Evolutionary conservation across 1,140 invertebrate genomes (phyloP).

Genomic region (Pentalonia nigronervosa): DNA sequence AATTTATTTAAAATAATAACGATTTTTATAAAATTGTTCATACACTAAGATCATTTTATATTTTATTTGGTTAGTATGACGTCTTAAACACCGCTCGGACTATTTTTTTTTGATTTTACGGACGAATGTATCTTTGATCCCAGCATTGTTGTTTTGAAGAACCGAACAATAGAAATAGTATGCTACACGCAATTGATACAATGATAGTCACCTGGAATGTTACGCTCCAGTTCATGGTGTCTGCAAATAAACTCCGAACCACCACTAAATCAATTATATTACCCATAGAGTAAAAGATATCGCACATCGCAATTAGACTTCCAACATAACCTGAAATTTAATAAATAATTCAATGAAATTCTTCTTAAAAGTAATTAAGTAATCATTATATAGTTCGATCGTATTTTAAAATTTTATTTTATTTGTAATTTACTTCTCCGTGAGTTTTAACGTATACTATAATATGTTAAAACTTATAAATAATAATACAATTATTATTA

Average conservation of each 20-base stretch:
- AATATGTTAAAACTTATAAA: neutral
- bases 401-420: no score
- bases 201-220: neutral
- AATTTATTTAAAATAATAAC: neutral
- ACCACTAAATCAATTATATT: neutral
- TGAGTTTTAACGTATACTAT: neutral
- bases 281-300: constrained; percentile 1
- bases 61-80: neutral
- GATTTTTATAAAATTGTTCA: neutral
- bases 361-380: neutral
- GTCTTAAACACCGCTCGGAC: neutral
- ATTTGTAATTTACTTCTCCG: neutral
- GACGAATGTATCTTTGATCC: neutral
- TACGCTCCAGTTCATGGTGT: neutral
- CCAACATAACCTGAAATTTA: constrained; percentile 6
- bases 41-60: neutral
- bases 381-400: neutral
- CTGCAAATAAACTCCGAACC: neutral
- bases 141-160: neutral
- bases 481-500: neutral
- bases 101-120: neutral
- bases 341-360: neutral
- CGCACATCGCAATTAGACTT: constrained; percentile 24
- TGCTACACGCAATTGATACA: neutral
- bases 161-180: neutral